Evolutionary conservation across 2,888 invertebrate species (phyloP).

Genomic region (Chesias legatella): DNA sequence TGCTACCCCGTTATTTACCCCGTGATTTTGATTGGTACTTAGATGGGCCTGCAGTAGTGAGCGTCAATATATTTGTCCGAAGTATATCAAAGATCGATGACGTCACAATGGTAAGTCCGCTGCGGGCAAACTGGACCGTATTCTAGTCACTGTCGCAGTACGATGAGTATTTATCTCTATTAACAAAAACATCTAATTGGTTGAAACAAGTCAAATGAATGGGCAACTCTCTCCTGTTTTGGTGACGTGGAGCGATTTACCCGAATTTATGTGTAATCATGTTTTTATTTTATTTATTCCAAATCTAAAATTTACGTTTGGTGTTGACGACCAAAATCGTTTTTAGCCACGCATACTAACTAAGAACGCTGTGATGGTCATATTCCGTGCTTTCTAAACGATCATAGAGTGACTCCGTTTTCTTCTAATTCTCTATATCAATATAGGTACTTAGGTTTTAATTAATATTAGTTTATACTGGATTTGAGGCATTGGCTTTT

Average conservation of each 20-base stretch:
- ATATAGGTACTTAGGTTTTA: constrained; percentile 25
- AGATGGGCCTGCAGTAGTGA: constrained; percentile 97
- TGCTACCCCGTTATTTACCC: constrained; percentile 53
- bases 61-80: constrained; percentile 98
- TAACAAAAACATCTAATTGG: constrained; percentile 34
- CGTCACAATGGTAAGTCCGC: constrained; percentile 97
- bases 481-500: constrained; percentile 49
- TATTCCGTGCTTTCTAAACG: constrained; percentile 30
- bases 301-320: constrained; percentile 55
- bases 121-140: constrained; percentile 62
- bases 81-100: constrained; percentile 99
- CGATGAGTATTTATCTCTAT: constrained; percentile 49
- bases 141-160: constrained; percentile 59
- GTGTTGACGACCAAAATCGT: constrained; percentile 80
- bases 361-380: constrained; percentile 29
- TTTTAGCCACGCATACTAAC: constrained; percentile 56
- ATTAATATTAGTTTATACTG: constrained; percentile 45
- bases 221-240: constrained; percentile 67
- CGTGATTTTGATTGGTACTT: constrained; percentile 79
- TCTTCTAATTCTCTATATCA: constrained; percentile 4
- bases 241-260: constrained; percentile 61
- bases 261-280: constrained; percentile 52
- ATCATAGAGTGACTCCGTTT: constrained; percentile 12
- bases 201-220: constrained; percentile 77
- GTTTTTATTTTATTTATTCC: constrained; percentile 51